Evolutionary conservation across 2,888 invertebrate species (phyloP), one percentile per base, ranked within the genome.

Genomic region (Drosophila ustulata): DNA sequence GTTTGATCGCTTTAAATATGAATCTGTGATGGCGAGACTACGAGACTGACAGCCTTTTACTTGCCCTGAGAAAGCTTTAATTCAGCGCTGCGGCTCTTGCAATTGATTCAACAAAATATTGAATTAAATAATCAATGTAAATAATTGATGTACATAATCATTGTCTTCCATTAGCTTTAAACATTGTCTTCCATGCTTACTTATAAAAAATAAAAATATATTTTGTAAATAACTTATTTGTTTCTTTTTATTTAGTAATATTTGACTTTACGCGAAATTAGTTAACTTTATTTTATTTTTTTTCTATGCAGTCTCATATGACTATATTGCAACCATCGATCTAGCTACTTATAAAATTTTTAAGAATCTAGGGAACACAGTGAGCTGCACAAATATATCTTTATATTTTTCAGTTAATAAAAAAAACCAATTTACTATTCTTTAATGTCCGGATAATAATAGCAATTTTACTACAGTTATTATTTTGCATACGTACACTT

Each of bases 21-120:
- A n/a, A 57, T 65, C 75, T 84, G 82, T 87, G 82, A 82, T 87
- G 63, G 67, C 52, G 73, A 82, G 82, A 75, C 58, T 57, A 65
- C 66, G 53, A 80, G 80, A 80, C 86, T 77, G 71, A 65, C 41
- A 37, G 18, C 28, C 57, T 51, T 58, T 25, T 9, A 59, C 13
- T 51, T 51, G 56, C 43, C 47, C 53, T 32, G 63, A 63, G 39
- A 58, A 57, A 32, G 30, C 28, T 23, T 11, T 39, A 32, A 32
- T 34, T 32, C 52, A 41, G 39, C 39, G 13, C 39, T 39, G 51
- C 53, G 51, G 51, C 62, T 66, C 66, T 52, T 69, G 68, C 70
- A 75, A 71, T 72, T 51, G 51, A 50, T 56, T 70, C 26, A 66
- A 11, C 13, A 32, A 34, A 25, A 25, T 18, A 13, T 5, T 13